Percentiles rank a stretch among this genome's conserved stretches.
Conservation (phyloP, 2,888 invertebrate genomes). For the Cerastoderma edule region DNA sequence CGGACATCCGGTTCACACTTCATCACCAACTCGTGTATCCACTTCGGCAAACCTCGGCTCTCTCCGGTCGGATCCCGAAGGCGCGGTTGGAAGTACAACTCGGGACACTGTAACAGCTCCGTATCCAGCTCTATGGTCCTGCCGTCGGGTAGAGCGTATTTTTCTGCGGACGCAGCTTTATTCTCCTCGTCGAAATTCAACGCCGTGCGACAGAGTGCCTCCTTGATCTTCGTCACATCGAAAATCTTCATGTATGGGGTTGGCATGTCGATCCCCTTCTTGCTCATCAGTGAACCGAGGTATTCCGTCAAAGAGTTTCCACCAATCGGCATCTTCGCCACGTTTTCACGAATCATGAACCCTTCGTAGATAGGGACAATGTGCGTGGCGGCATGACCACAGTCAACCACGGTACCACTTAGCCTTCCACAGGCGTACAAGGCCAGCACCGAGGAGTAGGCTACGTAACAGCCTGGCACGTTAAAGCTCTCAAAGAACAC, state of each 20-base stretch:
- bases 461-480: conserved; percentile 99
- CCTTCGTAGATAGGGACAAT: conserved; percentile 23
- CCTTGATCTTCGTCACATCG: conserved; percentile 10
- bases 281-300: background rate
- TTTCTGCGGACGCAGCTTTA: background rate
- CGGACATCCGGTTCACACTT: conserved; percentile 17
- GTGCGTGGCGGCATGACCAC: conserved; percentile 10
- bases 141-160: conserved; percentile 20
- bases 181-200: conserved; percentile 11
- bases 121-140: background rate
- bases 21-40: background rate
- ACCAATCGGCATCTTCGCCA: conserved; percentile 9
- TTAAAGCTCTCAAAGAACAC: conserved; percentile 99
- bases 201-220: conserved; percentile 3
- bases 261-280: background rate
- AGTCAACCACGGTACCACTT: conserved; percentile 9
- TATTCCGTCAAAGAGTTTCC: conserved; percentile 2
- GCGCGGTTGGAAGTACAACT: conserved; percentile 13
- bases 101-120: background rate
- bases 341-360: background rate
- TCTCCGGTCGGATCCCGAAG: conserved; percentile 2
- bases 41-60: background rate
- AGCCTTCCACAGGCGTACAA: conserved; percentile 24
- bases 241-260: background rate
- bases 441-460: conserved; percentile 82